Conservation (phyloP, 1,140 invertebrate species). For the Planococcus citri region DNA sequence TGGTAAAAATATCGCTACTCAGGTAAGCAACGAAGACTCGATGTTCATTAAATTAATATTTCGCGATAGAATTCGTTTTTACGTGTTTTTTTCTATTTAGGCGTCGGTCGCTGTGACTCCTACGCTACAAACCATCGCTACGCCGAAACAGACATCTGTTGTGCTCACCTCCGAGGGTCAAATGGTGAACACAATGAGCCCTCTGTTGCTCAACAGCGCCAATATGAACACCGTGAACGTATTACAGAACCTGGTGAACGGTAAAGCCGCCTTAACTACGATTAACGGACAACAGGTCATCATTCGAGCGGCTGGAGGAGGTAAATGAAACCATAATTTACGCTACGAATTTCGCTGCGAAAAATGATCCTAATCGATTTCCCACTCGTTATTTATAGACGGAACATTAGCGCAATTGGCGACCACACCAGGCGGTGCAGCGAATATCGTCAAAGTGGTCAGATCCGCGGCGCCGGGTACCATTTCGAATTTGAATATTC, state of each 20-base stretch:
- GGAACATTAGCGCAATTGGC: background rate
- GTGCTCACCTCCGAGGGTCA: background rate
- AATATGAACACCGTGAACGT: constrained; percentile 30
- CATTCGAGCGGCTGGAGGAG: constrained; percentile 46
- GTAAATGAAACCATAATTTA: constrained; percentile 33
- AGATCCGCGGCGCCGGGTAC: background rate
- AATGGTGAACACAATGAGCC: background rate
- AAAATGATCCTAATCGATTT: too few species aligned
- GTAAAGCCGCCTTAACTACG: constrained; percentile 56
- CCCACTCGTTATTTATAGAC: background rate
- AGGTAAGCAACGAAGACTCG: constrained; percentile 26
- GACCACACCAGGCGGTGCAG: background rate
- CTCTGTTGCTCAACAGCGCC: constrained; percentile 50
- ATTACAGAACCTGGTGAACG: background rate
- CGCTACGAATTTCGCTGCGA: too few species aligned
- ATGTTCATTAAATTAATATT: too few species aligned
- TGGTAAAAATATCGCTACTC: constrained; percentile 26
- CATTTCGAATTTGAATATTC: background rate
- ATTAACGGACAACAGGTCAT: constrained; percentile 70
- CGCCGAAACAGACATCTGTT: background rate
- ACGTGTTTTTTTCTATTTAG: background rate
- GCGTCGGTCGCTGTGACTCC: background rate
- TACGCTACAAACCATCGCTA: background rate
- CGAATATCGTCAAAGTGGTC: background rate
- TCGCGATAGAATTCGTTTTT: too few species aligned